A percentile compares a stretch with the other conserved stretches of the same genome.
Evolutionary conservation across 2,888 invertebrate genomes (phyloP).

Genomic region (Rambutsinella grinnellia): DNA sequence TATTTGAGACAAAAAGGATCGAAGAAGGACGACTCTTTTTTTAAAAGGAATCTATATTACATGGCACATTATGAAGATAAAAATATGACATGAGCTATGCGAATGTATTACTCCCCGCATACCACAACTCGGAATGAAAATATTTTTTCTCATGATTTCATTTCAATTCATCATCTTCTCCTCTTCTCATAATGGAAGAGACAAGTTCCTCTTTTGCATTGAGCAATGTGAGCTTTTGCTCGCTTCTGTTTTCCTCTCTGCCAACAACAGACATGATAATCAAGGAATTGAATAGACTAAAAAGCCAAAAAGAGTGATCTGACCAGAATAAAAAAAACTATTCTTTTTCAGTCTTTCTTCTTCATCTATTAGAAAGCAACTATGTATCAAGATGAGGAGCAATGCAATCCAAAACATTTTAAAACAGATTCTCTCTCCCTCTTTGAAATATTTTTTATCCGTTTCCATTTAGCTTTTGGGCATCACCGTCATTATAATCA

Average conservation of each 20-base stretch:
- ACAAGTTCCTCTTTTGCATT: conserved; percentile 24
- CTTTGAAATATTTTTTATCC: neutral
- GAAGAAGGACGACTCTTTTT: too few species aligned
- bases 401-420: conserved; percentile 1
- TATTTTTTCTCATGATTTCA: conserved; percentile 1
- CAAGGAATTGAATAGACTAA: neutral
- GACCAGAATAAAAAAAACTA: conserved; percentile 19
- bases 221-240: too few species aligned
- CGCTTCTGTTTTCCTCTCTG: neutral
- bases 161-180: conserved; percentile 10
- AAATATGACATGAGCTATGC: too few species aligned
- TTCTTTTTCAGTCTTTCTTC: neutral
- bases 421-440: too few species aligned
- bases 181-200: conserved; percentile 1
- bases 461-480: conserved; percentile 24
- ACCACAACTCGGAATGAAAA: conserved; percentile 3
- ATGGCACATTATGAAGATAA: too few species aligned
- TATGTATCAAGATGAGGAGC: neutral
- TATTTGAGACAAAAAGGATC: too few species aligned
- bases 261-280: conserved; percentile 20
- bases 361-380: neutral
- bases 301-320: conserved; percentile 14
- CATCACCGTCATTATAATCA: neutral
- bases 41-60: too few species aligned
- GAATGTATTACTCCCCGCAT: neutral